These are phyloP conservation scores for Drosophila auraria DNA, from an alignment of 1,140 invertebrate species.

Conservation along the genomic window DNA sequence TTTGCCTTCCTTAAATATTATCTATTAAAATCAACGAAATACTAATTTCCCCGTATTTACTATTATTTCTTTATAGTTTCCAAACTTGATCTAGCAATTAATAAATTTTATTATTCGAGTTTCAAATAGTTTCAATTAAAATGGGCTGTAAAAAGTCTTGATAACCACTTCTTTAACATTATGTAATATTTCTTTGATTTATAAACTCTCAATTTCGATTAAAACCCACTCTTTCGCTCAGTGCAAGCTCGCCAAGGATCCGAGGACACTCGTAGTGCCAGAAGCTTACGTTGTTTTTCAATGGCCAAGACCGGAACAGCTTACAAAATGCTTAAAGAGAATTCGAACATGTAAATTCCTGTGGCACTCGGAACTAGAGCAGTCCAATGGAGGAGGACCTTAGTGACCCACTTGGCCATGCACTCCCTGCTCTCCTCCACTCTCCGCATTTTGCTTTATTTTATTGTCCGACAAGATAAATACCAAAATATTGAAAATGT, in stretches of 20 bases:
- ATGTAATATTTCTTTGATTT: background rate
- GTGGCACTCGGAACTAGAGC: slow-evolving; percentile 55
- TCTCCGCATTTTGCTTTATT: slow-evolving; percentile 72
- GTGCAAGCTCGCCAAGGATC: background rate
- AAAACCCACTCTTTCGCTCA: background rate
- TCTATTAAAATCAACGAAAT: no score
- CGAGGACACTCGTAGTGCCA: slow-evolving; percentile 6
- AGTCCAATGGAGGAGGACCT: slow-evolving; percentile 31
- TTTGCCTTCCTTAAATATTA: no score
- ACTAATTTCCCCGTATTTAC: no score
- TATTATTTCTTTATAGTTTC: background rate
- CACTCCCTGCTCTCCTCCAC: slow-evolving; percentile 1
- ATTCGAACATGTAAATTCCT: slow-evolving; percentile 76
- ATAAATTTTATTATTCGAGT: no score
- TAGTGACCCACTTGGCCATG: slow-evolving; percentile 63
- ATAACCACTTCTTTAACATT: no score
- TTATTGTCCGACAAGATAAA: slow-evolving; percentile 83
- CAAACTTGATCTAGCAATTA: no score
- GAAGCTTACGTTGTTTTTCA: slow-evolving; percentile 38
- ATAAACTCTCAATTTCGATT: background rate
- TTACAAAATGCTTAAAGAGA: slow-evolving; percentile 55
- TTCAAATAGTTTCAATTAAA: no score
- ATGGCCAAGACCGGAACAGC: slow-evolving; percentile 44
- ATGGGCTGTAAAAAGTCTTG: no score
- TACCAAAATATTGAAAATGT: slow-evolving; percentile 81